Evolutionary conservation across 1,140 invertebrate species (phyloP).

Genomic region (Zaprionus camerounensis): DNA sequence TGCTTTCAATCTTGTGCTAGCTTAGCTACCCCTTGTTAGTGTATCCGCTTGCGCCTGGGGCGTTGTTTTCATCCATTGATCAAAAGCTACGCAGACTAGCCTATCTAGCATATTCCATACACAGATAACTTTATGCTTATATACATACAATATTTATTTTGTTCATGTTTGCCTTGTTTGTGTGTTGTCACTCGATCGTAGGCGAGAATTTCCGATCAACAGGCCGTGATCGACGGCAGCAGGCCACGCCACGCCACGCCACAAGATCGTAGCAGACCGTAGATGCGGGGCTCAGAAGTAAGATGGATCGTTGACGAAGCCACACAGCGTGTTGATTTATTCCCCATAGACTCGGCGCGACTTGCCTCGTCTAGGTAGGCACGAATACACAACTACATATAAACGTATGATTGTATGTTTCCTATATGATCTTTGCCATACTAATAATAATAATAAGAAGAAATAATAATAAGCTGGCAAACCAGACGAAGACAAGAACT

Average conservation of each 20-base stretch:
- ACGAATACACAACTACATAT: slow-evolving; percentile 14
- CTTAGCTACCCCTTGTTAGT: background rate
- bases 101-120: background rate
- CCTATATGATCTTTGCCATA: slow-evolving; percentile 46
- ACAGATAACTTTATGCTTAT: slow-evolving; percentile 21
- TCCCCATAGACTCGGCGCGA: slow-evolving; percentile 66
- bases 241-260: slow-evolving; percentile 54
- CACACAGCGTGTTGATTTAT: slow-evolving; percentile 84
- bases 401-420: slow-evolving; percentile 2
- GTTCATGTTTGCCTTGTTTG: slow-evolving; percentile 53
- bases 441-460: slow-evolving; percentile 20
- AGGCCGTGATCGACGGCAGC: slow-evolving; percentile 76
- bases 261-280: slow-evolving; percentile 30
- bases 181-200: slow-evolving; percentile 75
- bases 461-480: slow-evolving; percentile 19
- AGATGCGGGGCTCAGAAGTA: slow-evolving; percentile 8
- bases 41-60: slow-evolving; percentile 16
- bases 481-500: slow-evolving; percentile 30
- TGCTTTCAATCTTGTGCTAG: too few relatives aligned
- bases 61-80: slow-evolving; percentile 61
- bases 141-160: slow-evolving; percentile 43
- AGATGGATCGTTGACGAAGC: slow-evolving; percentile 83
- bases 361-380: slow-evolving; percentile 19
- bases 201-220: slow-evolving; percentile 82
- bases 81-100: slow-evolving; percentile 55